Percentiles rank a stretch among this genome's conserved stretches.
Evolutionary conservation across 2,797 vertebrate genomes (phyloP).

Genomic region (Allobates femoralis): DNA sequence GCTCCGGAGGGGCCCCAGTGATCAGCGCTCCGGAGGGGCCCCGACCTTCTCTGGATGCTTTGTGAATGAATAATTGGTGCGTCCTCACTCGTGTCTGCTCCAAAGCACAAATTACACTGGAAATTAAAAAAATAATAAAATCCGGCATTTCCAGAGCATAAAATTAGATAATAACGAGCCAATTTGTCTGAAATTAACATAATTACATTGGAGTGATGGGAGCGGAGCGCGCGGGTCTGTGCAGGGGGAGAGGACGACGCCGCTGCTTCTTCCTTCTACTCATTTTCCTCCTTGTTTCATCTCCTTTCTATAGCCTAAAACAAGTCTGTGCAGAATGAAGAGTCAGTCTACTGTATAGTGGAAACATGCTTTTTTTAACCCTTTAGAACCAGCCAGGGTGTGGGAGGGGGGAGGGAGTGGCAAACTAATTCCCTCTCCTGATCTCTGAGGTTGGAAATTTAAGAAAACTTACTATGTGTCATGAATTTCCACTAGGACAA

Average conservation of each 20-base stretch:
- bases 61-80: not conserved
- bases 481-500: no score
- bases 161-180: conserved; percentile 56
- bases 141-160: conserved; percentile 33
- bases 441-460: no score
- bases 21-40: not conserved
- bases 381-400: no score
- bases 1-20: no score
- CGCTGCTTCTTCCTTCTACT: no score
- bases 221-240: not conserved
- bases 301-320: no score
- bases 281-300: no score
- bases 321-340: not conserved
- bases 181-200: conserved; percentile 56
- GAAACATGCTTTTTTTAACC: no score
- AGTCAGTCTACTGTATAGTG: not conserved
- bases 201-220: not conserved
- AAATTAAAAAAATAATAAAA: conserved; percentile 17
- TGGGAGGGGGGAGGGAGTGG: no score
- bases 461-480: no score
- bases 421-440: no score
- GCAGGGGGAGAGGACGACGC: not conserved
- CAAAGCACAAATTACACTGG: conserved; percentile 39
- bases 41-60: not conserved
- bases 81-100: not conserved